Percentiles rank a stretch among this genome's conserved stretches.
Conservation (phyloP, 2,888 invertebrate genomes). For the Pyrgus malvae region DNA sequence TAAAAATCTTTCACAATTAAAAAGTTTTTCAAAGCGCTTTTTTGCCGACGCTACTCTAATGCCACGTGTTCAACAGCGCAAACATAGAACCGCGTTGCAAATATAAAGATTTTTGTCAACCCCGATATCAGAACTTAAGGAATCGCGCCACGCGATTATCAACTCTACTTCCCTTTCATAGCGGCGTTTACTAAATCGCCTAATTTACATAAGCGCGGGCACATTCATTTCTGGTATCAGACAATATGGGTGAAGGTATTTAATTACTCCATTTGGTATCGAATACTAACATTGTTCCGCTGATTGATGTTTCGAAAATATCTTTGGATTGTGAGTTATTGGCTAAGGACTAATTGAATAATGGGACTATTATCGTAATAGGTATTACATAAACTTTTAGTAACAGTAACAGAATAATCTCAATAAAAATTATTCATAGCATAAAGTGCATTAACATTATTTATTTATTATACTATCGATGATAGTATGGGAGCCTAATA, state of each 20-base stretch:
- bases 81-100: slow-evolving; percentile 33
- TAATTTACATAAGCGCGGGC: slow-evolving; percentile 26
- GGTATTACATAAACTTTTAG: no score
- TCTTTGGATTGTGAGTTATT: slow-evolving; percentile 16
- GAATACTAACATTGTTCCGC: slow-evolving; percentile 25
- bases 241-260: slow-evolving; percentile 27
- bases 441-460: no score
- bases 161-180: slow-evolving; percentile 21
- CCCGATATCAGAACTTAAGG: slow-evolving; percentile 28
- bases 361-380: no score
- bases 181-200: slow-evolving; percentile 5
- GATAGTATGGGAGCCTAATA: no score
- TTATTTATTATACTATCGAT: no score
- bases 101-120: slow-evolving; percentile 47
- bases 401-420: no score
- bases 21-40: slow-evolving; percentile 2
- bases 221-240: slow-evolving; percentile 27
- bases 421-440: no score
- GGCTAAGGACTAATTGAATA: neutral
- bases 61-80: slow-evolving; percentile 36
- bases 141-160: slow-evolving; percentile 33
- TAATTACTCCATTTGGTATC: slow-evolving; percentile 27
- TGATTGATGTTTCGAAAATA: slow-evolving; percentile 25
- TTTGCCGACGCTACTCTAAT: slow-evolving; percentile 33
- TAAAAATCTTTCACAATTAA: no score